Percentiles rank a stretch among this genome's conserved stretches.
Evolutionary conservation across 2,888 invertebrate genomes (phyloP).

Genomic region (Cremastobaeus sp.): DNA sequence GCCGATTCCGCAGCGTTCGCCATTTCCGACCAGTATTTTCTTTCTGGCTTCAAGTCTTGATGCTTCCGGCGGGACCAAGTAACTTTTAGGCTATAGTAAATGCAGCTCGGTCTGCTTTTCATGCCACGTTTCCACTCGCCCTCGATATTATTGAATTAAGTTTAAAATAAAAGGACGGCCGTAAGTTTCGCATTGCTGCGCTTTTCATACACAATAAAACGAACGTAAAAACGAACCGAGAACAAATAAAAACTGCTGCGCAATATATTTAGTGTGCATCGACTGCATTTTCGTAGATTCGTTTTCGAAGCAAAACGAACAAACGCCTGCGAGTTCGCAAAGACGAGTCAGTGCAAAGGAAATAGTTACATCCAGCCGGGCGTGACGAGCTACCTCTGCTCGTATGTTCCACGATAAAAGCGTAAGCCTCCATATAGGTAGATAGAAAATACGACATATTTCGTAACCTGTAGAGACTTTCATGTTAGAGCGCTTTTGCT

Average conservation of each 20-base stretch:
- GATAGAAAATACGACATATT: conserved; percentile 55
- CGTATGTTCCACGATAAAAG: conserved; percentile 46
- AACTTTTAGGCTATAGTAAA: too few species aligned
- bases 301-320: conserved; percentile 39
- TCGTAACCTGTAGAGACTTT: conserved; percentile 55
- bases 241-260: background rate
- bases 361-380: conserved; percentile 51
- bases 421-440: conserved; percentile 50
- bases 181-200: too few species aligned
- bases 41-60: conserved; percentile 8
- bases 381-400: conserved; percentile 51
- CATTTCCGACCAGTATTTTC: conserved; percentile 3
- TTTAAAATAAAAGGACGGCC: too few species aligned
- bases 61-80: background rate
- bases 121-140: too few species aligned
- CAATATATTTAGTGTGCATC: conserved; percentile 28
- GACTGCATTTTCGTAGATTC: conserved; percentile 43
- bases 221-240: background rate
- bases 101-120: too few species aligned
- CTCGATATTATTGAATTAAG: too few species aligned
- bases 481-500: conserved; percentile 48
- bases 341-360: conserved; percentile 53
- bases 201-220: background rate
- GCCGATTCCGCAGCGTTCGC: conserved; percentile 23
- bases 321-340: conserved; percentile 42